phyloP scores from a whole-genome alignment of 1,140 invertebrate genomes.

The Ylistrum balloti region DNA sequence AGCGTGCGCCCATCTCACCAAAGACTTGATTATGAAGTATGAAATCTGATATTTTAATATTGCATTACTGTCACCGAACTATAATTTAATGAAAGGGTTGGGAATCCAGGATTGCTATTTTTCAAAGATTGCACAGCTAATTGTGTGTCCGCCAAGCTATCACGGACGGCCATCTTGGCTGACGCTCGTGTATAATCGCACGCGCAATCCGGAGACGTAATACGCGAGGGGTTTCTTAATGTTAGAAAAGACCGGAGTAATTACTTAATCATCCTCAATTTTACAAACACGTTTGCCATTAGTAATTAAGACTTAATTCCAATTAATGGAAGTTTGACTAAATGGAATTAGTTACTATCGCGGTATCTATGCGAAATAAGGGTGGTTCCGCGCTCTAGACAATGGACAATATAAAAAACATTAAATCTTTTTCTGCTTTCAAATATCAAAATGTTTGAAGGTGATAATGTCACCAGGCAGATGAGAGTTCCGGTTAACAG shows the following conservation, averaged over 20 bases:
- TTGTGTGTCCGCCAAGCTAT: conserved; percentile 37
- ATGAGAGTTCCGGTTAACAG: conserved; percentile 2
- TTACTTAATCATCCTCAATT: conserved; percentile 40
- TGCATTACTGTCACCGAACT: conserved; percentile 37
- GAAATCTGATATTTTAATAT: conserved; percentile 40
- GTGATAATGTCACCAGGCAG: conserved; percentile 24
- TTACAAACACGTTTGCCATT: conserved; percentile 38
- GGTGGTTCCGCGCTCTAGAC: conserved; percentile 12
- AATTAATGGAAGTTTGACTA: conserved; percentile 35
- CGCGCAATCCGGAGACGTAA: conserved; percentile 36
- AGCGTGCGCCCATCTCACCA: conserved; percentile 5
- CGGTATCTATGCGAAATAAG: conserved; percentile 33
- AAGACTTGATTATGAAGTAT: conserved; percentile 30
- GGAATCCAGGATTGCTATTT: conserved; percentile 33
- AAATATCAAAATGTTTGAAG: conserved; percentile 40
- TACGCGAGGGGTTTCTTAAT: conserved; percentile 37
- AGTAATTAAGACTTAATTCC: conserved; percentile 40
- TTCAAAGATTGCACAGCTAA: conserved; percentile 38
- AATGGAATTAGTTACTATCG: conserved; percentile 29
- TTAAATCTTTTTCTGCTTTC: conserved; percentile 38
- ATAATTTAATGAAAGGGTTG: conserved; percentile 35
- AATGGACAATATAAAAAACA: conserved; percentile 40
- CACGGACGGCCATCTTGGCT: conserved; percentile 29
- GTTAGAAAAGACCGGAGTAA: conserved; percentile 29
- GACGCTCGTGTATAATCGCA: conserved; percentile 25